Conservation (phyloP, 2,888 invertebrate genomes). For the Phaonia tiefii region DNA sequence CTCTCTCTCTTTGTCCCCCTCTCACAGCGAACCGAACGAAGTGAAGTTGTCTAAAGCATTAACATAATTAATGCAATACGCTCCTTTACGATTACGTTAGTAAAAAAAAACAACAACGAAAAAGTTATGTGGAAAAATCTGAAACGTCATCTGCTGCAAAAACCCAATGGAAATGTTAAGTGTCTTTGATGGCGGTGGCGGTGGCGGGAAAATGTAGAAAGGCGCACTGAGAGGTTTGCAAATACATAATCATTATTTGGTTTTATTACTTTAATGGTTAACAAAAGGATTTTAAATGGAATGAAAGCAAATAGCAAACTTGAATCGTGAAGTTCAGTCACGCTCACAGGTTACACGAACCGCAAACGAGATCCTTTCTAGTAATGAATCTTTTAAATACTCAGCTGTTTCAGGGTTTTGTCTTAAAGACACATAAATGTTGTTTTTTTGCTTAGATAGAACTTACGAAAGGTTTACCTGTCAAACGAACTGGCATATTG, state of each 20-base stretch:
- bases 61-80: constrained; percentile 45
- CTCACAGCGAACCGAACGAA: neutral
- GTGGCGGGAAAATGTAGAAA: neutral
- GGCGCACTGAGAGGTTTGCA: constrained; percentile 20
- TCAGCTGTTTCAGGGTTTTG: too few species aligned
- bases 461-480: too few species aligned
- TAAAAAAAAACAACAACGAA: neutral
- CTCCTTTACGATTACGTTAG: neutral
- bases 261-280: constrained; percentile 9
- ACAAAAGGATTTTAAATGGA: constrained; percentile 2
- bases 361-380: too few species aligned
- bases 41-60: constrained; percentile 37
- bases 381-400: too few species aligned
- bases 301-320: neutral
- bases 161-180: constrained; percentile 40
- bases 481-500: too few species aligned
- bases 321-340: too few species aligned
- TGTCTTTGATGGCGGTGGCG: constrained; percentile 9
- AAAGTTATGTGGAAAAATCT: constrained; percentile 4
- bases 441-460: too few species aligned
- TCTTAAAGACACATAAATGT: too few species aligned
- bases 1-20: too few species aligned
- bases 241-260: constrained; percentile 11
- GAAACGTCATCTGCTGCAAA: constrained; percentile 38
- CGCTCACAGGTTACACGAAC: too few species aligned